A percentile compares a stretch with the other conserved stretches of the same genome.
Conservation (phyloP, 2,888 invertebrate genomes). For the Habrosyne pyritoides region DNA sequence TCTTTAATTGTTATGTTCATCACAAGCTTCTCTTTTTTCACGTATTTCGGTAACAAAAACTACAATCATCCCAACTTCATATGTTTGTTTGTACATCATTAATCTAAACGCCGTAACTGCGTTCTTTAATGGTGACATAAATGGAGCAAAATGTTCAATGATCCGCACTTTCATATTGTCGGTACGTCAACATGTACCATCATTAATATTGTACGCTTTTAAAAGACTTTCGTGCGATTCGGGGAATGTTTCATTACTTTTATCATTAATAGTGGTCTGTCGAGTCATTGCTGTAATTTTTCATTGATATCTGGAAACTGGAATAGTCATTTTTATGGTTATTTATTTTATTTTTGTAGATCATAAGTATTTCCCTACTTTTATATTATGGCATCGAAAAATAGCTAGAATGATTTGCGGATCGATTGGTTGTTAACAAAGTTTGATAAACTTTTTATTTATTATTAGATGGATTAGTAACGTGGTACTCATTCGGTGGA, state of each 20-base stretch:
- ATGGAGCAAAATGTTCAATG: constrained; percentile 52
- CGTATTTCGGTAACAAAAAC: neutral
- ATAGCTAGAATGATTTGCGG: too few species aligned
- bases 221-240: constrained; percentile 23
- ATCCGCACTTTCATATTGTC: constrained; percentile 21
- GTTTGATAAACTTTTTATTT: too few species aligned
- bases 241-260: constrained; percentile 7
- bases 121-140: constrained; percentile 47
- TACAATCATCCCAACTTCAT: neutral
- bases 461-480: too few species aligned
- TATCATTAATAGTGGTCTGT: constrained; percentile 4
- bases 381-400: too few species aligned
- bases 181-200: constrained; percentile 26
- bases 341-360: neutral
- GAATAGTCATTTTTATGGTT: neutral
- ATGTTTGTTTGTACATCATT: constrained; percentile 45
- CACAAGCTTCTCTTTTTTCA: neutral
- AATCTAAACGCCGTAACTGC: constrained; percentile 48
- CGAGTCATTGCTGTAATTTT: neutral
- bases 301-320: neutral
- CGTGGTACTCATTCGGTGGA: too few species aligned
- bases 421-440: too few species aligned
- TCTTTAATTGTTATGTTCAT: neutral
- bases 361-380: too few species aligned
- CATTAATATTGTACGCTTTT: constrained; percentile 46